Conservation (phyloP, 2,113 vertebrate genomes). For the Gnathonemus echidnorhynchus region DNA sequence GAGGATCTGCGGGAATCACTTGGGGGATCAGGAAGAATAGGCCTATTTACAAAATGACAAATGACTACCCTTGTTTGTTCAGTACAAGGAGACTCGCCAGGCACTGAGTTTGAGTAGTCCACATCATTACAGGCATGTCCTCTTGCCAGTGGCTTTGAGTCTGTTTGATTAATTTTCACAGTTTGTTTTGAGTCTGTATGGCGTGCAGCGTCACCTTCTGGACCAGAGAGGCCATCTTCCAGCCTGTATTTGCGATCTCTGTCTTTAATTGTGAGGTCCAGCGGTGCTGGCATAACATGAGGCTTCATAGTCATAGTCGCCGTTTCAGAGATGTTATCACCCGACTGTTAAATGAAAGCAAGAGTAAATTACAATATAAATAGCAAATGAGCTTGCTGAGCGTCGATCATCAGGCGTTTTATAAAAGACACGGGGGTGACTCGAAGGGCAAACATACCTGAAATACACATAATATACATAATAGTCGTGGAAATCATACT, state of each 20-base stretch:
- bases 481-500: background rate
- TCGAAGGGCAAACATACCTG: background rate
- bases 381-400: background rate
- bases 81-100: background rate
- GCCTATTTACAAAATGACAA: background rate
- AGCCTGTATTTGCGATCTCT: conserved; percentile 28
- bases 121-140: background rate
- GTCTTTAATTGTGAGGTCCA: conserved; percentile 56
- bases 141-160: background rate
- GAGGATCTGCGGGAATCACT: background rate
- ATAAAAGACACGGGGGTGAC: background rate
- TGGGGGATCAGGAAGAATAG: background rate
- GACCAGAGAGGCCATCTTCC: background rate
- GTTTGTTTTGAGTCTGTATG: background rate
- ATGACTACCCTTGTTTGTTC: background rate
- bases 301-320: conserved; percentile 57
- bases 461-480: background rate
- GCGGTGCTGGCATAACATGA: conserved; percentile 47
- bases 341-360: background rate
- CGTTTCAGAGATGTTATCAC: background rate
- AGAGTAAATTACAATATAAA: background rate
- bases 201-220: background rate
- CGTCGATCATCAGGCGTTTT: background rate
- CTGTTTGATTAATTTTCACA: background rate
- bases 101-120: background rate